Evolutionary conservation across 2,113 vertebrate species (phyloP), one percentile per base, ranked within the genome.

Genomic region (Neotoma lepida): DNA sequence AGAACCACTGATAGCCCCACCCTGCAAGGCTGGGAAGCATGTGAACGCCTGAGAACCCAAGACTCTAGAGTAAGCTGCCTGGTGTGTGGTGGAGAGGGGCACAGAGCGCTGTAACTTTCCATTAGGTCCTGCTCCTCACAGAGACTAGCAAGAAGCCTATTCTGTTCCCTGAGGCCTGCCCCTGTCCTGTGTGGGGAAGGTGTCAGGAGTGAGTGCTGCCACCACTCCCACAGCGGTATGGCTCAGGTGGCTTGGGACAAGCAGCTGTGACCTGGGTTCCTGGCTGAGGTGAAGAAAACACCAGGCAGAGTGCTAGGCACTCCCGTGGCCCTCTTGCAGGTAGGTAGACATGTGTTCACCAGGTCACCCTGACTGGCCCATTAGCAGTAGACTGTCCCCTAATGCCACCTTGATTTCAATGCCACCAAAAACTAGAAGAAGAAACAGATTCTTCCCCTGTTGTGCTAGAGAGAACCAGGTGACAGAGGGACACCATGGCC

Each of bases 181-280:
- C 68, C 35, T n/a, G 33, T 49, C 61, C 46, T 56, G 6, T 56
- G 35, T 4, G n/a, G 9, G 41, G 13, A 49, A 56, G 13, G 58
- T 35, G 58, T 30, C 1, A 1, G 26, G 71, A n/a, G 4, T n/a
- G 12, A 66, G 22, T 7, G 20, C 12, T 12, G n/a, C 49, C 22
- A 24, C 2, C 1, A 1, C 33, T 1, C 7, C 0, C 44, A 4
- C 20, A 39, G 56, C 9, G n/a, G n/a, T 10, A 41, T 0, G 13
- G 58, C 15, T 85, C 87, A 26, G 39, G 33, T 0, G 4, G 71
- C 30, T n/a, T 44, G 6, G 20, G 61, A 35, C 26, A 20, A 68
- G 70, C 18, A 26, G 81, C 33, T 86, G 24, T 30, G 58, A 56
- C n/a, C 20, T 39, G 73, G 20, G 20, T 56, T 35, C 12, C 24